Percentiles rank a stretch among this genome's conserved stretches.
Conservation (phyloP, 1,140 invertebrate species). For the Ostrea denselamellosa region DNA sequence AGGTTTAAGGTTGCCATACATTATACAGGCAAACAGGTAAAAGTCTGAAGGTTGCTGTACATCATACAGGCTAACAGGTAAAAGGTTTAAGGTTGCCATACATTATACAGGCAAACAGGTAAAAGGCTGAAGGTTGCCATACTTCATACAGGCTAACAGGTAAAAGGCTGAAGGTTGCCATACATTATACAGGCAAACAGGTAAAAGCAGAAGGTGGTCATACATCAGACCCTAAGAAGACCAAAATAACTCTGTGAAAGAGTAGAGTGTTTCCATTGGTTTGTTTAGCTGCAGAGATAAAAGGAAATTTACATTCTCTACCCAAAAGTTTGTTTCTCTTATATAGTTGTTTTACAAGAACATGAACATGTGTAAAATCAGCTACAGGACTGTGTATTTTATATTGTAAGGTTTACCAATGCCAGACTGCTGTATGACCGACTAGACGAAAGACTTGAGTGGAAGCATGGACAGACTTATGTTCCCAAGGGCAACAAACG, state of each 20-base stretch:
- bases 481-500: constrained; percentile 78
- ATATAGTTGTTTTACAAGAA: no score
- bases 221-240: no score
- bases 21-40: constrained; percentile 76
- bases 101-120: constrained; percentile 76
- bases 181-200: constrained; percentile 76
- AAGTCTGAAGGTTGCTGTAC: neutral
- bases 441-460: constrained; percentile 76
- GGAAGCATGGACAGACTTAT: constrained; percentile 78
- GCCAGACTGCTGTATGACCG: constrained; percentile 75
- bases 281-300: no score
- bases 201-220: constrained; percentile 54
- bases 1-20: constrained; percentile 41
- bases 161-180: constrained; percentile 55
- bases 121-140: constrained; percentile 33
- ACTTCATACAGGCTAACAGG: constrained; percentile 77
- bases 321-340: no score
- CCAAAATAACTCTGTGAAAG: no score
- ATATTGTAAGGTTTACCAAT: constrained; percentile 73
- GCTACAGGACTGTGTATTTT: neutral
- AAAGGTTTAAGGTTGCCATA: neutral
- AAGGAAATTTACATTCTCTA: no score
- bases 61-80: constrained; percentile 77
- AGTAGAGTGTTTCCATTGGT: no score
- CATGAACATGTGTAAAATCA: no score